Conservation (phyloP, 2,888 invertebrate species). For the Drosophila infuscata region DNA sequence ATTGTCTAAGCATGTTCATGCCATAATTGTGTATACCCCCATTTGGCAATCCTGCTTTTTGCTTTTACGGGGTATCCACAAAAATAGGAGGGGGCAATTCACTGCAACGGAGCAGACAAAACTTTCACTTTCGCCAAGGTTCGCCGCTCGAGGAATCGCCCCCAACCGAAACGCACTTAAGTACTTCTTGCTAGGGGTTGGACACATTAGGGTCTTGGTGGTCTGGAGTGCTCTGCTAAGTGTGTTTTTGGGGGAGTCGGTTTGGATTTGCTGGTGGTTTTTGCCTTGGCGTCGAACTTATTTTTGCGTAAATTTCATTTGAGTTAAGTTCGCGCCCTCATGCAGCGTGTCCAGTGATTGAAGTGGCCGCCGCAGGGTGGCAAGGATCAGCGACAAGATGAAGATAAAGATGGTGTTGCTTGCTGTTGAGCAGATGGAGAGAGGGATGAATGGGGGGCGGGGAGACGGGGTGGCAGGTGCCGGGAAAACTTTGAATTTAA, state of each 20-base stretch:
- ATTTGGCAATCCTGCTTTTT: not conserved
- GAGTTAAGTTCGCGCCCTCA: slow-evolving; percentile 47
- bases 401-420: not conserved
- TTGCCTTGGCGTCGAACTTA: slow-evolving; percentile 39
- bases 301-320: slow-evolving; percentile 61
- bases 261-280: not conserved
- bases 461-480: not conserved
- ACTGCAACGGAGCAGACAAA: slow-evolving; percentile 45
- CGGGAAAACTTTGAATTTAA: slow-evolving; percentile 69
- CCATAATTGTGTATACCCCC: not conserved
- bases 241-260: not conserved
- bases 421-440: not conserved
- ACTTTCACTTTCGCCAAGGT: slow-evolving; percentile 50
- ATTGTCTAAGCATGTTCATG: not conserved
- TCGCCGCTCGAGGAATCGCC: slow-evolving; percentile 3
- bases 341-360: slow-evolving; percentile 47
- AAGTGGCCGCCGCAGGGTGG: slow-evolving; percentile 49
- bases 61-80: slow-evolving; percentile 28
- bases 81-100: slow-evolving; percentile 1
- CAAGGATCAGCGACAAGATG: slow-evolving; percentile 15
- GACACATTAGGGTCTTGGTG: not conserved
- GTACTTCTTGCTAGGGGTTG: slow-evolving; percentile 8
- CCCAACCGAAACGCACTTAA: slow-evolving; percentile 31
- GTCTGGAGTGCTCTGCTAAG: not conserved
- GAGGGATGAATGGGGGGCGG: not conserved